Base-by-base conservation (phyloP, 2,113 vertebrate species). In the Myxocyprinus asiaticus region DNA sequence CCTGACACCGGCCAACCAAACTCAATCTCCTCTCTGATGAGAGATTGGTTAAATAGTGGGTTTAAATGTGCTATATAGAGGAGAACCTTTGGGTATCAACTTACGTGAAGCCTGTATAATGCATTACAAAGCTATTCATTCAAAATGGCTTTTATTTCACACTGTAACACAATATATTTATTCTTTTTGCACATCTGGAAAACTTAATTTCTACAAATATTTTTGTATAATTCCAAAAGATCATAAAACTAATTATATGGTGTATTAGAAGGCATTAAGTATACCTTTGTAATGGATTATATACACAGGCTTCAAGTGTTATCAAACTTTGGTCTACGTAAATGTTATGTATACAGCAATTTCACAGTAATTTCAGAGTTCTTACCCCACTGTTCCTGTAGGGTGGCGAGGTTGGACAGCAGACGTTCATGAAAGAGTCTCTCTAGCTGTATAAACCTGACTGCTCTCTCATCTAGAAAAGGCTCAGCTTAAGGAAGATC, bases 341-440 rank as follows among this genome's bases (percentile, higher is more conserved):
- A 33, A 33, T 33, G 3, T 33, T 33, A 33, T 33, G 22, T 33
- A 33, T 33, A 33, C 22, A 33, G 47, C 6, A 48, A 48, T 6
- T 48, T 48, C 47, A 48, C 47, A 48, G 22, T 48, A 48, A 48
- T 48, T 7, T 6, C 47, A 48, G 9, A 2, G 67, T 3, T 0
- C 93, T 92, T 88, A 99, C 98, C 97, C 97, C 97, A 99, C 44
- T 95, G 93, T 15, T 96, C 90, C 81, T 98, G 96, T 88, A 99
- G 93, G 79, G 92, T 90, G 84, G 94, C 92, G 77, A 99, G 93
- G 90, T 99, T 99, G 83, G 94, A 92, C 77, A 99, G 88, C 66
- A 98, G 83, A 64, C 95, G 94, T 82, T 98, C 95, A 51, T 98
- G 97, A 87, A 99, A 99, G 10, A 96, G 82, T 66, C 92, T 91